Base-by-base conservation (phyloP, 2,113 vertebrate genomes). In the Calcarius ornatus region DNA sequence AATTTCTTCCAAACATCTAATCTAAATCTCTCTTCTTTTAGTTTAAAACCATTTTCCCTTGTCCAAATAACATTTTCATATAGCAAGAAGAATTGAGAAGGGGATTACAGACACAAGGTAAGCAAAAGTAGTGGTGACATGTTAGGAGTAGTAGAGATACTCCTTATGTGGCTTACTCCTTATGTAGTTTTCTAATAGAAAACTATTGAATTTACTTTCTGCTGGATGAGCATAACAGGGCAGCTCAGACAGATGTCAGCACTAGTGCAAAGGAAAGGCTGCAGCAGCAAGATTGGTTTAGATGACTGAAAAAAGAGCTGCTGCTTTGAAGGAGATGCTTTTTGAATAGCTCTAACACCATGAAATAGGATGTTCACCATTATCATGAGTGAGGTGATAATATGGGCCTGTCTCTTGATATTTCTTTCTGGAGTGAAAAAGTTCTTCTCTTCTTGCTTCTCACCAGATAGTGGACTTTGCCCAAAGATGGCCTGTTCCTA, bases 151-250 rank as follows among this genome's bases (percentile, higher is more conserved):
- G 76, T 27, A 66, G 59, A 88, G 38, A 27, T 51, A 25, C 7
- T 60, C 72, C 42, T 88, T 78, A 71, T 0, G 0, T 77, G 50
- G 71, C 64, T n/a, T n/a, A n/a, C n/a, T n/a, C n/a, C n/a, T n/a
- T n/a, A n/a, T n/a, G n/a, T n/a, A n/a, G n/a, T n/a, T n/a, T n/a
- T n/a, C n/a, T n/a, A n/a, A n/a, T n/a, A 92, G 72, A 87, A 84
- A 86, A 86, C 9, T 24, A 33, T n/a, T 78, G 81, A 37, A 60
- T 89, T 92, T 84, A 16, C 87, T 84, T 92, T 91, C 83, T 94
- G 60, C 60, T 94, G 56, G 56, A 51, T 66, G 57, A 84, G 56
- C 68, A 50, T 66, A 86, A 81, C 0, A 0, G 13, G 35, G 37
- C 50, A 80, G 68, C 89, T 88, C 80, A 77, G 77, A 77, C 15